phyloP scores from a whole-genome alignment of 2,113 vertebrate genomes.

The Cyphomyrus plagiostoma region DNA sequence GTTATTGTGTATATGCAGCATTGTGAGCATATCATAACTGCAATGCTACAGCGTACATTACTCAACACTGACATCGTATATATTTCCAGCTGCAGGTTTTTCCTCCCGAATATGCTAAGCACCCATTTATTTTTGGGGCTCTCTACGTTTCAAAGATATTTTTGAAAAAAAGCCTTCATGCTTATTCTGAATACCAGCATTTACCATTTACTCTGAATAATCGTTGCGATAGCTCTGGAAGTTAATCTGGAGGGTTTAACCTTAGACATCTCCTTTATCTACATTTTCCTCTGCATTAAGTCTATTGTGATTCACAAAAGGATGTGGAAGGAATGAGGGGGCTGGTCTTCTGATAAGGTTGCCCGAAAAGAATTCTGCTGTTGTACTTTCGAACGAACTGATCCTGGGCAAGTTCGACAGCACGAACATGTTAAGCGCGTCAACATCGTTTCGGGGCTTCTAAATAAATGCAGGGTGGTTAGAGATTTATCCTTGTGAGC shows the following conservation, averaged over 20 bases:
- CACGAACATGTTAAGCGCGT: background rate
- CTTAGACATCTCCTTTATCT: background rate
- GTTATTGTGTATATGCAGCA: background rate
- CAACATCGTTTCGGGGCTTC: background rate
- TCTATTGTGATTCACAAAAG: background rate
- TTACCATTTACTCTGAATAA: background rate
- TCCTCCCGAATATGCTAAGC: background rate
- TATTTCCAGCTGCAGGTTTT: background rate
- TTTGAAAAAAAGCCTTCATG: background rate
- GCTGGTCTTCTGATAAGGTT: background rate
- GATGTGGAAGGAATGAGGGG: background rate
- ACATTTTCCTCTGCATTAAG: background rate
- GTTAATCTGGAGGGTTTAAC: conserved; percentile 5
- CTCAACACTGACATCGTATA: background rate
- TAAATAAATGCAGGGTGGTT: background rate
- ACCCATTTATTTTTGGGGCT: background rate
- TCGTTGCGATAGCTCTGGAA: background rate
- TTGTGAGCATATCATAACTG: background rate
- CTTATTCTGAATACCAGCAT: background rate
- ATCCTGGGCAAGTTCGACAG: background rate
- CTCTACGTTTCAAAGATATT: background rate
- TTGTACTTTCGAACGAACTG: background rate
- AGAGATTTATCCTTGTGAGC: background rate
- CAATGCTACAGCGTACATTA: background rate
- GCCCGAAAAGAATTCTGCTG: background rate